These are phyloP conservation scores for Ophion slaviceki DNA, from an alignment of 2,888 invertebrate genomes.

Conservation along the genomic window DNA sequence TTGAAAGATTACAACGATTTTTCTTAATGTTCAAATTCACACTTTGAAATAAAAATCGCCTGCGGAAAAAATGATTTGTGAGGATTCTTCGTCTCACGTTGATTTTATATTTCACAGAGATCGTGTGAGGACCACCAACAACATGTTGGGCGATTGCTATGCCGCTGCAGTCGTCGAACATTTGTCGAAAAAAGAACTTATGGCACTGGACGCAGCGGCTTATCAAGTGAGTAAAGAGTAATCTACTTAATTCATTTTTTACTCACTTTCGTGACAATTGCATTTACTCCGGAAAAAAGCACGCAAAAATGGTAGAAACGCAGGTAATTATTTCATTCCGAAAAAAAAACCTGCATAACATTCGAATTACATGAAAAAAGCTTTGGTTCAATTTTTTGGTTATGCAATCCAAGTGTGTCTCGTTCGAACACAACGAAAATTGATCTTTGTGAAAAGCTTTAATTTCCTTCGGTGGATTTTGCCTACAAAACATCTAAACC, in stretches of 20 bases:
- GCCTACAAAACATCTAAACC: too few relatives aligned
- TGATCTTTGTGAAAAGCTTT: too few relatives aligned
- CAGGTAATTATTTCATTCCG: not conserved
- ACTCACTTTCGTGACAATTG: not conserved
- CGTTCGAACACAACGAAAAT: too few relatives aligned
- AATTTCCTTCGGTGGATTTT: too few relatives aligned
- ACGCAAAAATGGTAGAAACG: not conserved
- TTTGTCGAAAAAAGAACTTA: constrained; percentile 91
- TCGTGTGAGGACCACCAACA: constrained; percentile 93
- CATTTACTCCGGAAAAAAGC: not conserved
- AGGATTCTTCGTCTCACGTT: not conserved
- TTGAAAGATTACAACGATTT: too few relatives aligned
- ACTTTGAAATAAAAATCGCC: not conserved
- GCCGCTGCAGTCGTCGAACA: constrained; percentile 94
- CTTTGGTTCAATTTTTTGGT: too few relatives aligned
- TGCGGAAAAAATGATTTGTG: not conserved
- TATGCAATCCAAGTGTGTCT: too few relatives aligned
- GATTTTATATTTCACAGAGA: constrained; percentile 85
- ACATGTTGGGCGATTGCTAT: constrained; percentile 95
- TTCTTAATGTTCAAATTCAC: not conserved
- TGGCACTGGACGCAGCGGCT: constrained; percentile 89
- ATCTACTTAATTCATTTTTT: constrained; percentile 18
- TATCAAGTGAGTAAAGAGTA: constrained; percentile 84
- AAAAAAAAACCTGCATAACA: not conserved
- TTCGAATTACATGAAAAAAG: too few relatives aligned